phyloP scores from a whole-genome alignment of 1,140 invertebrate species.

The Hypsibius dujardini region DNA sequence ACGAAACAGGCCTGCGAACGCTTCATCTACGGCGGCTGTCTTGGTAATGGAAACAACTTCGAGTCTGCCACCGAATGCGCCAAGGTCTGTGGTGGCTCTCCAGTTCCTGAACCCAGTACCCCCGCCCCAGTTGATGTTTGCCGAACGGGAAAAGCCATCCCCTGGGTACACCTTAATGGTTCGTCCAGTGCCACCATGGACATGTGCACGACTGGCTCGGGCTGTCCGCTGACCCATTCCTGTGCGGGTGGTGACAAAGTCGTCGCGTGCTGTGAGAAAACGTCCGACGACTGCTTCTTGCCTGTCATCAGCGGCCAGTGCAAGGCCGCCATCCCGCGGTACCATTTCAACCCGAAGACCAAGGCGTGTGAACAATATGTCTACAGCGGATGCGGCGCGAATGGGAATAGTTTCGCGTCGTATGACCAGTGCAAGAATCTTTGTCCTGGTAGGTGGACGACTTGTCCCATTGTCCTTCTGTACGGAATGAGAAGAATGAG shows the following conservation, averaged over 20 bases:
- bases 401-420: slow-evolving; percentile 71
- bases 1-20: slow-evolving; percentile 54
- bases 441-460: slow-evolving; percentile 45
- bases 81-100: slow-evolving; percentile 44
- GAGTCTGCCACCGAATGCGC: slow-evolving; percentile 60
- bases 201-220: neutral
- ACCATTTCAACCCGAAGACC: slow-evolving; percentile 55
- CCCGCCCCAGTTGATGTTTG: neutral
- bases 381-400: slow-evolving; percentile 54
- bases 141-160: too few species aligned
- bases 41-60: slow-evolving; percentile 74
- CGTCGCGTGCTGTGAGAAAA: slow-evolving; percentile 15
- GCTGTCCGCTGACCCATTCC: slow-evolving; percentile 55
- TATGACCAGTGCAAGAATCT: slow-evolving; percentile 59
- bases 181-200: slow-evolving; percentile 5
- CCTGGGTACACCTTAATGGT: too few species aligned
- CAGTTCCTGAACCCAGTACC: neutral
- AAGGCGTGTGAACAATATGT: slow-evolving; percentile 53
- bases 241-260: neutral
- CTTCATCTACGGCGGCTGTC: slow-evolving; percentile 51
- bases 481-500: too few species aligned
- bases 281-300: slow-evolving; percentile 57
- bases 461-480: too few species aligned
- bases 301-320: slow-evolving; percentile 43
- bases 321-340: slow-evolving; percentile 35